Percentiles rank a stretch among this genome's conserved stretches.
phyloP scores from a whole-genome alignment of 2,888 invertebrate species.

The Coelogynopora nodosa region DNA sequence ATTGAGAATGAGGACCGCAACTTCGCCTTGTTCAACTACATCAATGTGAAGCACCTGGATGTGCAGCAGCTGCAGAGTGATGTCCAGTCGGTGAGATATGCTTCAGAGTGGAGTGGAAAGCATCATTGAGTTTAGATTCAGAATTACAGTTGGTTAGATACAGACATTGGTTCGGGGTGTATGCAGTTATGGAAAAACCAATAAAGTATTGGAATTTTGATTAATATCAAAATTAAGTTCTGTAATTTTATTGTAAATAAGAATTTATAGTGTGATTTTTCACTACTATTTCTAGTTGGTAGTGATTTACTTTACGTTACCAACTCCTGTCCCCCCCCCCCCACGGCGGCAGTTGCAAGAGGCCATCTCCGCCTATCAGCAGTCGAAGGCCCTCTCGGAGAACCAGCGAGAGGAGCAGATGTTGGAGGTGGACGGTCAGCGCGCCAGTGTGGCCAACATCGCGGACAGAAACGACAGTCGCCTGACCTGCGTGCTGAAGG shows the following conservation, averaged over 20 bases:
- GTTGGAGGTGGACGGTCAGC: neutral
- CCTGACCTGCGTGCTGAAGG: neutral
- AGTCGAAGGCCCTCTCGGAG: neutral
- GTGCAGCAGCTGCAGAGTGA: neutral
- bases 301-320: too few species aligned
- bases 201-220: too few species aligned
- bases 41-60: neutral
- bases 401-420: neutral
- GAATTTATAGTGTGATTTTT: too few species aligned
- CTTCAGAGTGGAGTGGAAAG: too few species aligned
- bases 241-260: too few species aligned
- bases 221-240: too few species aligned
- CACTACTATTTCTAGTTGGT: neutral
- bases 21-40: constrained; percentile 56
- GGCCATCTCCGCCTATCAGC: neutral
- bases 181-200: too few species aligned
- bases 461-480: neutral
- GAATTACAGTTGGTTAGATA: too few species aligned
- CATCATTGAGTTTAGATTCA: too few species aligned
- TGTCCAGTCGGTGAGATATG: neutral
- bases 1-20: constrained; percentile 70
- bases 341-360: neutral
- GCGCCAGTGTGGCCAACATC: neutral
- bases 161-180: too few species aligned
- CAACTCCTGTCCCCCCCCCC: too few species aligned